Evolutionary conservation across 2,888 invertebrate species (phyloP).

Genomic region (Diabrotica balteata): DNA sequence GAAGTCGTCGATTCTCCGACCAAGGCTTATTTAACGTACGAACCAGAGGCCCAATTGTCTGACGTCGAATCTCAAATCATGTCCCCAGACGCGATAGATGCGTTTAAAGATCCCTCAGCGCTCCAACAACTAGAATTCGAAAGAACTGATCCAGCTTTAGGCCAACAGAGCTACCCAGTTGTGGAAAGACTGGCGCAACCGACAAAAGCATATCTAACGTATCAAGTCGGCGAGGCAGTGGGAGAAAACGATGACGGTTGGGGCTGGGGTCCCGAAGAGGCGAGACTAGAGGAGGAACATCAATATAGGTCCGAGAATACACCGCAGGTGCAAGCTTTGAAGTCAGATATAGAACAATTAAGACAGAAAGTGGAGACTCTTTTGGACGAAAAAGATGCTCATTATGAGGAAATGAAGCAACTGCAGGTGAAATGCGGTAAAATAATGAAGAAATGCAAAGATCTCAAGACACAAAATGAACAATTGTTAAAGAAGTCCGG

Average conservation of each 20-base stretch:
- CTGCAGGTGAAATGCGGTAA: constrained; percentile 77
- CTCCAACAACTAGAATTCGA: constrained; percentile 44
- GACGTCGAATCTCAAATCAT: constrained; percentile 44
- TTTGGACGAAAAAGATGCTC: constrained; percentile 65
- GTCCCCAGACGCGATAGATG: constrained; percentile 32
- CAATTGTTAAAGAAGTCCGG: constrained; percentile 54
- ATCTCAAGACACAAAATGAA: constrained; percentile 76
- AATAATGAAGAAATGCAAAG: constrained; percentile 83
- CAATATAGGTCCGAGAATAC: constrained; percentile 48
- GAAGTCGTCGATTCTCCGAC: constrained; percentile 43
- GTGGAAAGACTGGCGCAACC: constrained; percentile 41
- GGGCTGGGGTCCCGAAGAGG: constrained; percentile 68
- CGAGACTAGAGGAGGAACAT: constrained; percentile 62
- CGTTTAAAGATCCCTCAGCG: constrained; percentile 27
- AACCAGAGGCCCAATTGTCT: constrained; percentile 35
- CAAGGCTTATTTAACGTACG: constrained; percentile 53
- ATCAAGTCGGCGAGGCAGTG: constrained; percentile 46
- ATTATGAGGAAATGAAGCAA: constrained; percentile 69
- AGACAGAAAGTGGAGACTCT: constrained; percentile 68
- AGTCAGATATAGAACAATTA: constrained; percentile 62
- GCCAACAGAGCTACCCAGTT: constrained; percentile 34
- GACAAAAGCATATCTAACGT: constrained; percentile 53
- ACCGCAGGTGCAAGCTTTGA: constrained; percentile 48
- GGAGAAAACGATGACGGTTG: constrained; percentile 66
- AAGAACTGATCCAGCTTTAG: constrained; percentile 31